A percentile compares a stretch with the other conserved stretches of the same genome.
Conservation (phyloP, 2,888 invertebrate genomes). For the Lysandra coridon region DNA sequence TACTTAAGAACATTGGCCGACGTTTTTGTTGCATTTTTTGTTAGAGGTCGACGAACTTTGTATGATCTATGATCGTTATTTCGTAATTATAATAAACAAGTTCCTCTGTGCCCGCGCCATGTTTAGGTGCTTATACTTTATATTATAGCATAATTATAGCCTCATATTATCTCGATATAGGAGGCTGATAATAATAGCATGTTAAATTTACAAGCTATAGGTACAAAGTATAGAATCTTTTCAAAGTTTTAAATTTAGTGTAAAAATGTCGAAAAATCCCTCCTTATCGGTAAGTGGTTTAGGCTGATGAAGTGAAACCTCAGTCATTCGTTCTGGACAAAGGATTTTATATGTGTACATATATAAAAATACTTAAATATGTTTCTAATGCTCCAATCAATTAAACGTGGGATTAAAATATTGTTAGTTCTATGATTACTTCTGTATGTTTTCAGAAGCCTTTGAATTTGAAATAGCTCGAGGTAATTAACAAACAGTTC, state of each 20-base stretch:
- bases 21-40: constrained; percentile 10
- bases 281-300: too few relatives aligned
- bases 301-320: too few relatives aligned
- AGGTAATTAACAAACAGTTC: not conserved
- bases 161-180: not conserved
- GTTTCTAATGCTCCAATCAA: not conserved
- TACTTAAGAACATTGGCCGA: constrained; percentile 1
- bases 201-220: too few relatives aligned
- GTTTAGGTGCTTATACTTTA: not conserved
- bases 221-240: too few relatives aligned
- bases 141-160: not conserved
- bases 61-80: constrained; percentile 26
- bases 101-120: not conserved
- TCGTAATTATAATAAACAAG: constrained; percentile 16
- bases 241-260: too few relatives aligned
- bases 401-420: not conserved
- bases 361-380: too few relatives aligned
- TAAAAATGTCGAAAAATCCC: too few relatives aligned
- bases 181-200: not conserved
- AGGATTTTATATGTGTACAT: too few relatives aligned
- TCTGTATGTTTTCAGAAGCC: not conserved
- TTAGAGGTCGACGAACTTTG: constrained; percentile 15
- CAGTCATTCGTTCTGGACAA: too few relatives aligned
- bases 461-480: constrained; percentile 22
- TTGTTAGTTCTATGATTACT: not conserved